These are phyloP conservation scores for Montifringilla adamsi DNA, from an alignment of 2,113 vertebrate genomes.

Conservation along the genomic window DNA sequence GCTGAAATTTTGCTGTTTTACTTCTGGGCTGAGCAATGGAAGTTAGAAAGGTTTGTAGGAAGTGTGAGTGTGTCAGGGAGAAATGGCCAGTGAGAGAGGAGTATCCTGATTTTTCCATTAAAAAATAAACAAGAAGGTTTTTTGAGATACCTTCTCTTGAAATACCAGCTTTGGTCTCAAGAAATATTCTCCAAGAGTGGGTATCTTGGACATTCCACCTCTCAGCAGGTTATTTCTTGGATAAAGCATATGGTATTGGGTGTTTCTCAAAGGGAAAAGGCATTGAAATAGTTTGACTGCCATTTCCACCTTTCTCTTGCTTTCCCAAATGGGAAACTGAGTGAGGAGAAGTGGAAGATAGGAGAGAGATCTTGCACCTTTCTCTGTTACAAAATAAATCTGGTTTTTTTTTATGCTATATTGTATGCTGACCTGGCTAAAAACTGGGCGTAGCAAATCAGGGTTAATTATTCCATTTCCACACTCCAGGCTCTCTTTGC, in stretches of 20 bases:
- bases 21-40: background rate
- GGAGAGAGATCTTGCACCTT: background rate
- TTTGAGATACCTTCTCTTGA: background rate
- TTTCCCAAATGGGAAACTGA: background rate
- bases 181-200: background rate
- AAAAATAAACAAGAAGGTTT: background rate
- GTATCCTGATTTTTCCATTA: background rate
- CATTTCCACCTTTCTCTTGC: background rate
- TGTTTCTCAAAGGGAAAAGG: background rate
- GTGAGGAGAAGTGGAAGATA: background rate
- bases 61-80: background rate
- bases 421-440: background rate
- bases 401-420: background rate
- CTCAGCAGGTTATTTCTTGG: background rate
- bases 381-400: background rate
- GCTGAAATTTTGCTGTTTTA: background rate
- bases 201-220: background rate
- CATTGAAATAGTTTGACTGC: background rate
- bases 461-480: background rate
- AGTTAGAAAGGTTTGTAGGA: background rate
- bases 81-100: background rate
- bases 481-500: background rate
- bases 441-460: background rate
- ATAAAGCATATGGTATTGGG: background rate
- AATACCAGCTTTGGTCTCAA: background rate